Base-by-base conservation (phyloP, 2,113 vertebrate species). In the Paralichthys olivaceus region DNA sequence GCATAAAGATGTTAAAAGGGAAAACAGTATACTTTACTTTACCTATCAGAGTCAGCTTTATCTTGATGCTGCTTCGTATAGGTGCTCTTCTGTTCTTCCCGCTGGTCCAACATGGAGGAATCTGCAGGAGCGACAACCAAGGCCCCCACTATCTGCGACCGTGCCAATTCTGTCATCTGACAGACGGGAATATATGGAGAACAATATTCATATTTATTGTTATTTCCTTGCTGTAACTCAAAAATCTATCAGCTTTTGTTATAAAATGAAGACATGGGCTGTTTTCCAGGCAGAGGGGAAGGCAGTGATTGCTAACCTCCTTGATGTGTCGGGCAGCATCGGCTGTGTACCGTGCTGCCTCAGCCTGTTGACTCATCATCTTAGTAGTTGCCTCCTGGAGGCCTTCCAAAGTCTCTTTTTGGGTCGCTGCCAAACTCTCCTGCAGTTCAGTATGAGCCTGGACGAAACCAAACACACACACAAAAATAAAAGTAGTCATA, bases 121-220 rank as follows among this genome's bases (percentile, higher is more conserved):
- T 83, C 29, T 26, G 89, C 75, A 80, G 91, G 85, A 20, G 94
- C 87, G 82, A 89, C 79, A 13, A 80, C 76, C 70, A 93, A 60
- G 28, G 90, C 51, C 54, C 95, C 95, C 0, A 90, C 88, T 19
- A 96, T 88, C 60, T 95, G 96, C 0, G 90, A 84, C 45, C 90
- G 93, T 8, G 95, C 92, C 75, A 97, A 69, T 70, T 97, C 96
- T 25, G 95, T 91, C 95, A 97, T 94, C 97, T 99, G 77, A 87
- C 25, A 65, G 70, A 84, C 14, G 68, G 29, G 40, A 70, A 75
- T 69, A 57, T 15, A 49, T 14, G 29, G 43, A 56, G 4, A 54
- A 76, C 11, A 78, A 71, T 62, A 15, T 37, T 56, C 29, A 47
- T 20, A 43, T 77, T 60, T 60, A 61, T 47, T 37, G n/a, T 68